A percentile compares a stretch with the other conserved stretches of the same genome.
phyloP scores from a whole-genome alignment of 2,113 vertebrate genomes.

The Pollachius pollachius region DNA sequence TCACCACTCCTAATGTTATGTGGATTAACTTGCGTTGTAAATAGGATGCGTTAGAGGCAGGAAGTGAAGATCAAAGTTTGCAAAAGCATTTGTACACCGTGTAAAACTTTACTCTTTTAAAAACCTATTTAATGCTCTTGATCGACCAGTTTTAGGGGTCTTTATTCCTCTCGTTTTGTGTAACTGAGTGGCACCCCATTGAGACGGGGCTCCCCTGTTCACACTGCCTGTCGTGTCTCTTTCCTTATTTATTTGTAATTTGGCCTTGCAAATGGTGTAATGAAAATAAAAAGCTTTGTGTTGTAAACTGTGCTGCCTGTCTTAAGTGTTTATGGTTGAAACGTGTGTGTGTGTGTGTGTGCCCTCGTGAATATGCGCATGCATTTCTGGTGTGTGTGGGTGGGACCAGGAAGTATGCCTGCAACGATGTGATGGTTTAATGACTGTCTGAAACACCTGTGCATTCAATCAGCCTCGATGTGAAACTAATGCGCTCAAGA shows the following conservation, averaged over 20 bases:
- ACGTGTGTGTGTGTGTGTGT: neutral
- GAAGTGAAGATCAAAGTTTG: conserved; percentile 44
- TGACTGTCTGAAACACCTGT: conserved; percentile 20
- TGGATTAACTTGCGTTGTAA: conserved; percentile 33
- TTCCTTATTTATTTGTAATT: conserved; percentile 84
- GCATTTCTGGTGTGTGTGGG: too few relatives aligned
- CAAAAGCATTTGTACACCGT: conserved; percentile 55
- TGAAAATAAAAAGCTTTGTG: conserved; percentile 61
- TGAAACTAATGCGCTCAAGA: conserved; percentile 34
- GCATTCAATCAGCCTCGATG: conserved; percentile 6
- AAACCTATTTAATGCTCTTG: conserved; percentile 61
- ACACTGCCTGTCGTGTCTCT: conserved; percentile 67
- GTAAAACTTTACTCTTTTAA: conserved; percentile 51
- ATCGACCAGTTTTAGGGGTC: conserved; percentile 39
- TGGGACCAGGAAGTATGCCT: neutral
- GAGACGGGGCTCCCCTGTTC: conserved; percentile 40
- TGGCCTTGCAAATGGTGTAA: conserved; percentile 75
- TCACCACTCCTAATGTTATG: conserved; percentile 32
- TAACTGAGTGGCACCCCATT: conserved; percentile 34
- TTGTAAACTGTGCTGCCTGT: conserved; percentile 33
- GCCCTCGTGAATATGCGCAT: too few relatives aligned
- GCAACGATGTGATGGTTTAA: neutral
- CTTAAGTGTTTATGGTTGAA: neutral
- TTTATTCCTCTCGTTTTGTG: conserved; percentile 37
- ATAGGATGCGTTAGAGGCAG: conserved; percentile 21